Evolutionary conservation across 2,113 vertebrate genomes (phyloP), one percentile per base, ranked within the genome.

Genomic region (Syrmaticus mikado): DNA sequence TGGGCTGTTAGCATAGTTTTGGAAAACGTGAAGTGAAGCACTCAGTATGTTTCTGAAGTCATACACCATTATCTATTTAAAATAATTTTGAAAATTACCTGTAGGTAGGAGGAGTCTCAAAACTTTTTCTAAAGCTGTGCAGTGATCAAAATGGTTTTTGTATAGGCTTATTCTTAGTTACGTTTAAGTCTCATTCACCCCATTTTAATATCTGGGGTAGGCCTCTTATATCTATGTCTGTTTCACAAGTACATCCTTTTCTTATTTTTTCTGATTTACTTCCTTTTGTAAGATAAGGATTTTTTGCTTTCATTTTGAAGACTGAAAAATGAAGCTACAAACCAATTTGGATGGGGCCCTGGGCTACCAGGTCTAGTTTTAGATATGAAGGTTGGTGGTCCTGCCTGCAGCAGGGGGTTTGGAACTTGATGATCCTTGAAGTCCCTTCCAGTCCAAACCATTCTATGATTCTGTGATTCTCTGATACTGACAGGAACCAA

Each of bases 401-500:
- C 21, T 48, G 21, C 11, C 21, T 48, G 48, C 11, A 6, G 48
- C 48, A 48, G 22, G 22, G 22, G 48, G 11, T 12, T 48, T 48
- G 21, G 48, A 24, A 22, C 11, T 24, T 12, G 48, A 48, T 24
- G 48, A 48, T 24, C 22, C 21, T 48, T 48, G 48, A 48, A 24
- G 48, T 24, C 22, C 21, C 48, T 48, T 48, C 48, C 22, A 48
- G 48, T 6, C 48, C 22, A 24, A 48, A 22, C 48, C 22, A 24
- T 24, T 48, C 21, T 48, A 48, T 12, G 21, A 22, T 48, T 48
- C 21, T 48, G 46, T 48, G 46, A 48, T 48, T 48, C 48, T 48
- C 21, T 24, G 48, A 48, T 76, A 46, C 6, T 24, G 13, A 70
- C 30, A 36, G 3, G 53, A 50, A 60, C 3, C 0, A 0, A 28